These are phyloP conservation scores for Volucella bombylans DNA, from an alignment of 2,888 invertebrate species.

Conservation along the genomic window DNA sequence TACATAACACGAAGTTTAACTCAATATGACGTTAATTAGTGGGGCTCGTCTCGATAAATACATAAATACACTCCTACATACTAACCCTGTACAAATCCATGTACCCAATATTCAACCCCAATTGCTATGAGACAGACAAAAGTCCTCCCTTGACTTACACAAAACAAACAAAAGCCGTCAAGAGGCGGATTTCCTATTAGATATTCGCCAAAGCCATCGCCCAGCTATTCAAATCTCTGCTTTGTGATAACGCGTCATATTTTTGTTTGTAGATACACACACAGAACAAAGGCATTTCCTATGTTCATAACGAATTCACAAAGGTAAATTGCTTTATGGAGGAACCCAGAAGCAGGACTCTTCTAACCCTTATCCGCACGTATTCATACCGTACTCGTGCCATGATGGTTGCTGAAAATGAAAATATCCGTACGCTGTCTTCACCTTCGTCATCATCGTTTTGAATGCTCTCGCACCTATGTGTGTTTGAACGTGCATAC, in stretches of 20 bases:
- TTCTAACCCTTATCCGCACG: constrained; percentile 43
- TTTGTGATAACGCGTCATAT: constrained; percentile 71
- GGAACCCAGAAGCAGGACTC: constrained; percentile 35
- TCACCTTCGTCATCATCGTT: constrained; percentile 1
- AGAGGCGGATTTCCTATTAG: constrained; percentile 72
- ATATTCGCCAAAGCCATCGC: constrained; percentile 65
- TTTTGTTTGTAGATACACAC: constrained; percentile 50
- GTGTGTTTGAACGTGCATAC: not conserved
- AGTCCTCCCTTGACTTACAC: constrained; percentile 14
- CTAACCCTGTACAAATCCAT: constrained; percentile 8
- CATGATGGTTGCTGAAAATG: constrained; percentile 59
- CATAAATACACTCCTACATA: constrained; percentile 1
- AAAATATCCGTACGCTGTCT: constrained; percentile 50
- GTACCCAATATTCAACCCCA: constrained; percentile 54
- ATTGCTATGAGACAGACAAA: constrained; percentile 47
- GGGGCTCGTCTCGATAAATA: constrained; percentile 58
- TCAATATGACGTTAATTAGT: constrained; percentile 53
- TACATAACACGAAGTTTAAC: constrained; percentile 24
- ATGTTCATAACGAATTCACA: constrained; percentile 70
- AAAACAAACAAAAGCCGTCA: constrained; percentile 66
- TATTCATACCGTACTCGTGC: no score
- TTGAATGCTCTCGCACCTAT: not conserved
- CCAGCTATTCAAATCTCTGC: constrained; percentile 68
- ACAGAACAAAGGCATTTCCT: constrained; percentile 70
- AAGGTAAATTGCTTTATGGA: constrained; percentile 69